These are phyloP conservation scores for Diarsia brunnea DNA, from an alignment of 2,888 invertebrate genomes.

Conservation along the genomic window DNA sequence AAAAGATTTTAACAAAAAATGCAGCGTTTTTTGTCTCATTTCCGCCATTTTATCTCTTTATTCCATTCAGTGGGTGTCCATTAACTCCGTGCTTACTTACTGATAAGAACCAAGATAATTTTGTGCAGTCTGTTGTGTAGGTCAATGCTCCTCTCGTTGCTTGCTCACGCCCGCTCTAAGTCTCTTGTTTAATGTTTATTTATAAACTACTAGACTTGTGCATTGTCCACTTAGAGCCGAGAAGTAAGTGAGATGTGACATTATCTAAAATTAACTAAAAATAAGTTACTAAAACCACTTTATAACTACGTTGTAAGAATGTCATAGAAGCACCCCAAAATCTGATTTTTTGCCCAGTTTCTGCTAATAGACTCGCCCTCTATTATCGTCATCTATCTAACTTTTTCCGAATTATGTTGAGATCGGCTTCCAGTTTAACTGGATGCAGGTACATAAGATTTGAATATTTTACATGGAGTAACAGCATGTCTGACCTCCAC, in stretches of 20 bases:
- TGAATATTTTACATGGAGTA: too few species aligned
- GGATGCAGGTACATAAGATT: too few species aligned
- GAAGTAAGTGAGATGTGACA: constrained; percentile 21
- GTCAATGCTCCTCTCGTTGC: constrained; percentile 47
- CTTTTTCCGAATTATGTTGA: too few species aligned
- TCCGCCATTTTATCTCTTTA: constrained; percentile 39
- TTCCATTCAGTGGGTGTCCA: constrained; percentile 46
- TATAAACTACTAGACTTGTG: constrained; percentile 51
- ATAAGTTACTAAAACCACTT: neutral
- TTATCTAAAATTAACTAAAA: too few species aligned
- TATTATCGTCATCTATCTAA: too few species aligned
- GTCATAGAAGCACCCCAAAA: neutral
- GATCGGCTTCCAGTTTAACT: too few species aligned
- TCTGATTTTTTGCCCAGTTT: neutral
- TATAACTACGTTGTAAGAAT: neutral
- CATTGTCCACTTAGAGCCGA: constrained; percentile 15
- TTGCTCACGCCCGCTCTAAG: constrained; percentile 34
- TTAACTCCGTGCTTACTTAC: constrained; percentile 17
- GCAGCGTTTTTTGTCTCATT: constrained; percentile 15
- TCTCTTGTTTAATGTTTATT: constrained; percentile 59
- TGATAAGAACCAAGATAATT: constrained; percentile 48
- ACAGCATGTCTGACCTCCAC: too few species aligned
- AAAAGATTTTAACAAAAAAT: neutral
- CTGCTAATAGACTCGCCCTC: neutral
- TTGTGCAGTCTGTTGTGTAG: constrained; percentile 43